Evolutionary conservation across 1,140 invertebrate genomes (phyloP).

Genomic region (Holotrichia oblita): DNA sequence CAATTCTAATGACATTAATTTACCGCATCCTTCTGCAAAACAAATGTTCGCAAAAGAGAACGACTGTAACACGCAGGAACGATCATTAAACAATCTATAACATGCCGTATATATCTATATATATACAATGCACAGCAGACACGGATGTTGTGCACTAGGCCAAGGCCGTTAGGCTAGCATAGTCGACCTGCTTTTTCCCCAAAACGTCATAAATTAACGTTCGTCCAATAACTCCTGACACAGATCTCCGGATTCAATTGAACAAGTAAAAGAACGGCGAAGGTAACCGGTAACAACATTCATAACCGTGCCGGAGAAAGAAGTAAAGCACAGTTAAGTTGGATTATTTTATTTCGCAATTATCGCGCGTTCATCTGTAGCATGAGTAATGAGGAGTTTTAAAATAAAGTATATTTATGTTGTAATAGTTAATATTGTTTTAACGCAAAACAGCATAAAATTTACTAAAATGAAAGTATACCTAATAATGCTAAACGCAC

Average conservation of each 20-base stretch:
- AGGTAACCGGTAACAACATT: constrained; percentile 14
- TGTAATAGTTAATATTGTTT: too few species aligned
- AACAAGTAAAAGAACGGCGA: neutral
- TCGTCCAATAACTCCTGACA: constrained; percentile 23
- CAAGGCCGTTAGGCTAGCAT: constrained; percentile 25
- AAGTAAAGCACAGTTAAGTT: constrained; percentile 2
- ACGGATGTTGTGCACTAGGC: constrained; percentile 34
- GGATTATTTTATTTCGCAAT: neutral
- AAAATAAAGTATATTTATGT: too few species aligned
- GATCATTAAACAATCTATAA: constrained; percentile 32
- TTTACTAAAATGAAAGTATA: too few species aligned
- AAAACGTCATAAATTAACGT: constrained; percentile 34
- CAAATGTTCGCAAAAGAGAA: constrained; percentile 17
- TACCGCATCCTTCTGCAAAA: neutral
- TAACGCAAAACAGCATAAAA: too few species aligned
- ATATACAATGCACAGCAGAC: constrained; percentile 5
- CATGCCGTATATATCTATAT: neutral
- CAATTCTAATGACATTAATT: neutral
- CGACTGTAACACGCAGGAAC: neutral
- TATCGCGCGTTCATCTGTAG: too few species aligned
- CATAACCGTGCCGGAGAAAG: constrained; percentile 23
- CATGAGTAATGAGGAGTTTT: too few species aligned
- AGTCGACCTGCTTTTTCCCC: constrained; percentile 30
- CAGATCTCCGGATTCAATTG: constrained; percentile 28
- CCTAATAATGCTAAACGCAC: too few species aligned